A percentile compares a stretch with the other conserved stretches of the same genome.
Conservation (phyloP, 1,140 invertebrate species). For the Euura lappo region DNA sequence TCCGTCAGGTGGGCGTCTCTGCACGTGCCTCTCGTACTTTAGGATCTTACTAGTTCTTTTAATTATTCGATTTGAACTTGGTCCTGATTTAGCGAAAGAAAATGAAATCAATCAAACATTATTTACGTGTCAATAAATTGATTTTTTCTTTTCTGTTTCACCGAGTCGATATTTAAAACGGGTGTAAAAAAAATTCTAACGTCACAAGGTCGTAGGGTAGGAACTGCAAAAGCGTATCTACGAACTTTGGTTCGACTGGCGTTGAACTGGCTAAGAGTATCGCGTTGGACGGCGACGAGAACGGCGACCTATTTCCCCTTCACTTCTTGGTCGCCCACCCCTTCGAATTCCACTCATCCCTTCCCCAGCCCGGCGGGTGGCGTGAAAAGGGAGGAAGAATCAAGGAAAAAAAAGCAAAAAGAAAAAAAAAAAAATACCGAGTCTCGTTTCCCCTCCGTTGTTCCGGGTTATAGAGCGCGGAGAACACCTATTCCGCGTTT, state of each 20-base stretch:
- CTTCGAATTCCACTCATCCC: conserved; percentile 1
- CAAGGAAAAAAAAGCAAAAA: background rate
- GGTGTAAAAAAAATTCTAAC: no score
- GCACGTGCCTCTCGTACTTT: no score
- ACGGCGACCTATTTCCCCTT: conserved; percentile 6
- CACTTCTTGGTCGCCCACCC: background rate
- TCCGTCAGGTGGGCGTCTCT: no score
- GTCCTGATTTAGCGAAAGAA: no score
- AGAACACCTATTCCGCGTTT: background rate
- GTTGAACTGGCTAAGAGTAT: background rate
- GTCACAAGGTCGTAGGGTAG: background rate
- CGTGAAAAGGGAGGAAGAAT: no score
- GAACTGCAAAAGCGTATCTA: background rate
- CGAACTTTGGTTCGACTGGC: background rate
- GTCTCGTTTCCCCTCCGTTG: background rate
- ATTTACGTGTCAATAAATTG: no score
- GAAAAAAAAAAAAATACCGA: background rate
- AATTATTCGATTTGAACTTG: no score
- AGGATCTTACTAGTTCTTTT: no score
- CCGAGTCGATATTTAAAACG: no score
- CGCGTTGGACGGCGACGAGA: background rate
- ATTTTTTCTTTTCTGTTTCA: no score
- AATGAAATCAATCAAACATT: no score
- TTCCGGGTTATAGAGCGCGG: background rate
- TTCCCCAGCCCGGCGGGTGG: background rate